These are phyloP conservation scores for Hydrocynus forskahlii DNA, from an alignment of 2,797 vertebrate genomes.

Conservation along the genomic window DNA sequence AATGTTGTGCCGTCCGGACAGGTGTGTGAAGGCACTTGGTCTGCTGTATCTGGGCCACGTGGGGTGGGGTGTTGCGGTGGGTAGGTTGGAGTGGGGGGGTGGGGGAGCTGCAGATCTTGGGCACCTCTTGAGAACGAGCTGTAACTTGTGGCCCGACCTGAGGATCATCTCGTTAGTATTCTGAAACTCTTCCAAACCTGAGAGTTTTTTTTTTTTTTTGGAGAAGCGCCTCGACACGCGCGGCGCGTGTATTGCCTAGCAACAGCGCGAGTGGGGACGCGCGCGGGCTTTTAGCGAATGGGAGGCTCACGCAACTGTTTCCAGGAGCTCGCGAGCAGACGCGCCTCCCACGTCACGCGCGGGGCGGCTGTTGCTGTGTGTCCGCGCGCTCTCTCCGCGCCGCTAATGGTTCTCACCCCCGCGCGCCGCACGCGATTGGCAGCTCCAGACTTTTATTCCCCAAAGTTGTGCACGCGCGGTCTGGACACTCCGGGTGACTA, in stretches of 20 bases:
- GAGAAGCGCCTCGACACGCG: conserved; percentile 60
- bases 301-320: conserved; percentile 83
- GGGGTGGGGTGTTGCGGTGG: too few species aligned
- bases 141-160: conserved; percentile 33
- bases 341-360: conserved; percentile 79
- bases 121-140: conserved; percentile 26
- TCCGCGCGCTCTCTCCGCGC: conserved; percentile 76
- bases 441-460: conserved; percentile 54
- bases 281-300: conserved; percentile 78
- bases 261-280: conserved; percentile 79
- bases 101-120: not conserved
- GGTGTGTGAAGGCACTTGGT: too few species aligned
- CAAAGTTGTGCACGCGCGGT: conserved; percentile 53
- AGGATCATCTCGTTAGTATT: conserved; percentile 53
- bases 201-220: conserved; percentile 14
- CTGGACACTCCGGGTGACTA: conserved; percentile 19
- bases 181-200: conserved; percentile 50
- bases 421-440: conserved; percentile 57
- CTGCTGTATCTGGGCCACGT: too few species aligned
- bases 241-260: conserved; percentile 79
- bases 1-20: too few species aligned
- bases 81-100: conserved; percentile 19
- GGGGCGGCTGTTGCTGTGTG: conserved; percentile 86
- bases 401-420: conserved; percentile 61
- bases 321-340: conserved; percentile 83